These are phyloP conservation scores for Lobophora halterata DNA, from an alignment of 2,888 invertebrate species.

Conservation along the genomic window DNA sequence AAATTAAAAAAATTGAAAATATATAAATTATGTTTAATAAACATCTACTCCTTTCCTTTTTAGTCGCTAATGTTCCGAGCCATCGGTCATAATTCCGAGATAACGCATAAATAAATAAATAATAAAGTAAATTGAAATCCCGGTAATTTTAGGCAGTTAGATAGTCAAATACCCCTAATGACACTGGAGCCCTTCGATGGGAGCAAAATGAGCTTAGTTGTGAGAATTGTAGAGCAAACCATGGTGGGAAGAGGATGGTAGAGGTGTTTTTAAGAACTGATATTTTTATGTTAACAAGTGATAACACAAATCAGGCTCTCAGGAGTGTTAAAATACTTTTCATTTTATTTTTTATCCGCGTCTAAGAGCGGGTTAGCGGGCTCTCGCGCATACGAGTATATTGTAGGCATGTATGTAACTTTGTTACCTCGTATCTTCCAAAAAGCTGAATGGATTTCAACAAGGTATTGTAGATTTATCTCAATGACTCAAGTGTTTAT, in stretches of 20 bases:
- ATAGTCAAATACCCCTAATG: conserved; percentile 61
- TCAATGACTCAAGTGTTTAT: no score
- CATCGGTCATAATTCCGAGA: conserved; percentile 67
- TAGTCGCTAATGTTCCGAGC: conserved; percentile 39
- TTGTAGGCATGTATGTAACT: no score
- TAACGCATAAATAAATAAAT: conserved; percentile 79
- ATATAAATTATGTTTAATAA: no score
- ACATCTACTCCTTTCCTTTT: conserved; percentile 38
- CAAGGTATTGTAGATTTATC: no score
- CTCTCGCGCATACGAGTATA: no score
- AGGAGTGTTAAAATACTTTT: no score
- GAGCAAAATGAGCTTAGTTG: conserved; percentile 29
- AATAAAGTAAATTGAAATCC: conserved; percentile 78
- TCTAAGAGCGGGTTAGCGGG: no score
- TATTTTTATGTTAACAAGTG: background rate
- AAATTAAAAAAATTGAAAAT: no score
- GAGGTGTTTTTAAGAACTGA: conserved; percentile 2
- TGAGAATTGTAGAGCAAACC: conserved; percentile 47
- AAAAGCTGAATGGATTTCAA: no score
- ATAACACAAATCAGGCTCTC: no score
- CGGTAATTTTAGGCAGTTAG: conserved; percentile 55
- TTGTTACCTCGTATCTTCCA: no score
- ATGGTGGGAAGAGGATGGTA: conserved; percentile 12
- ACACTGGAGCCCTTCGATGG: conserved; percentile 66
- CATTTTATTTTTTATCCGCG: no score